A percentile compares a stretch with the other conserved stretches of the same genome.
phyloP scores from a whole-genome alignment of 2,888 invertebrate genomes.

The Troides aeacus region DNA sequence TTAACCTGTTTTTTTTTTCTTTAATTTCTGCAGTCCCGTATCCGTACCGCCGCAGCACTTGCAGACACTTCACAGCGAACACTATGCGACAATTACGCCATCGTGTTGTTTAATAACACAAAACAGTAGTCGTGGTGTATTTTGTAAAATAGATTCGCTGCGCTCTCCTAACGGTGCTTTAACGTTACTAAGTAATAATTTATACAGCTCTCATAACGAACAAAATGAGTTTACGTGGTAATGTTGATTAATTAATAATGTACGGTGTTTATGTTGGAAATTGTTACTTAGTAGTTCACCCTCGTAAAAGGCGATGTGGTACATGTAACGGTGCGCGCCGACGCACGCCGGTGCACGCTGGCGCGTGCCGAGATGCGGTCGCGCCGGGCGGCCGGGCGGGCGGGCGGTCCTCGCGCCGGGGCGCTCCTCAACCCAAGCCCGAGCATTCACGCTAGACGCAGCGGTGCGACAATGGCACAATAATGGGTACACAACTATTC shows the following conservation, averaged over 20 bases:
- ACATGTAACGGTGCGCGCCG: no score
- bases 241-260: no score
- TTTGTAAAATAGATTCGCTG: conserved; percentile 21
- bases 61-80: conserved; percentile 16
- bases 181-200: conserved; percentile 16
- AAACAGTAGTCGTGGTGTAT: not conserved
- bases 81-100: conserved; percentile 23
- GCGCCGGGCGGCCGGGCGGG: conserved; percentile 18
- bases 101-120: not conserved
- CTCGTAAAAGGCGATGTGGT: conserved; percentile 29
- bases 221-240: no score
- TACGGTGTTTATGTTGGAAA: not conserved
- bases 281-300: conserved; percentile 26
- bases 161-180: conserved; percentile 21
- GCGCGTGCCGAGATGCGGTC: conserved; percentile 2
- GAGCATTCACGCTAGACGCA: conserved; percentile 78
- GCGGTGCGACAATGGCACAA: conserved; percentile 50
- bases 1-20: no score
- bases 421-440: conserved; percentile 75
- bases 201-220: not conserved
- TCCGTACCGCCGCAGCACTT: conserved; percentile 7
- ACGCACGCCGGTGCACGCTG: no score
- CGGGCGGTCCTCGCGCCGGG: conserved; percentile 36
- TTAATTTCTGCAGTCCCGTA: not conserved
- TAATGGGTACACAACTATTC: conserved; percentile 29